Base-by-base conservation (phyloP, 2,113 vertebrate species). In the Columba janthina region DNA sequence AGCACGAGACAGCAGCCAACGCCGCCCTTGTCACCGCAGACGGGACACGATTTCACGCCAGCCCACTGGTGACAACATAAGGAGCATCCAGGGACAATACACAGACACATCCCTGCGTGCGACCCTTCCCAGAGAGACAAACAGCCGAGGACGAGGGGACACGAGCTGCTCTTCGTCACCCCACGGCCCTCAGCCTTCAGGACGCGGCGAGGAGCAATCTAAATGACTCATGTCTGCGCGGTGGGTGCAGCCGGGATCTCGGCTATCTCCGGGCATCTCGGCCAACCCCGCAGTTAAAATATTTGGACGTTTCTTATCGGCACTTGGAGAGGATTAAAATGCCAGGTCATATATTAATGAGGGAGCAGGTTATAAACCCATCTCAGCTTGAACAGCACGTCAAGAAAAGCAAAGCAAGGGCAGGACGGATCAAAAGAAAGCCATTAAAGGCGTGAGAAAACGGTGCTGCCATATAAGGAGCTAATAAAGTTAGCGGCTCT, bases 381-480 rank as follows among this genome's bases (percentile, higher is more conserved):
- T 72, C 61, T 19, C 90, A 78, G 92, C 83, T 84, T 58, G 69
- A 92, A 48, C 57, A 31, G 70, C 6, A 2, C 7, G 0, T 64
- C 64, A 67, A 74, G 56, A 75, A 80, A 79, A 84, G 53, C 72
- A 70, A 95, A 72, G 57, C 75, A 61, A 77, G 88, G 77, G 12
- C 9, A 11, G 90, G 88, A 38, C 44, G 65, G 92, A 96, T 93
- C 86, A 94, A 94, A 95, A 90, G 65, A 73, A 44, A 78, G 73
- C 90, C 90, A 95, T 93, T 88, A 94, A 96, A 94, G 88, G 92
- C 57, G n/a, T 90, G 94, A 93, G 94, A 92, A 96, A 94, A 87
- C 14, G 17, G 53, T 48, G 85, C 93, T 92, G 92, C 94, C 85
- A 29, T 87, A 92, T 94, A 94, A 85, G 88, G 90, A 92, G 84